phyloP scores from a whole-genome alignment of 2,113 vertebrate genomes.

The Cyphomyrus discorhynchus region DNA sequence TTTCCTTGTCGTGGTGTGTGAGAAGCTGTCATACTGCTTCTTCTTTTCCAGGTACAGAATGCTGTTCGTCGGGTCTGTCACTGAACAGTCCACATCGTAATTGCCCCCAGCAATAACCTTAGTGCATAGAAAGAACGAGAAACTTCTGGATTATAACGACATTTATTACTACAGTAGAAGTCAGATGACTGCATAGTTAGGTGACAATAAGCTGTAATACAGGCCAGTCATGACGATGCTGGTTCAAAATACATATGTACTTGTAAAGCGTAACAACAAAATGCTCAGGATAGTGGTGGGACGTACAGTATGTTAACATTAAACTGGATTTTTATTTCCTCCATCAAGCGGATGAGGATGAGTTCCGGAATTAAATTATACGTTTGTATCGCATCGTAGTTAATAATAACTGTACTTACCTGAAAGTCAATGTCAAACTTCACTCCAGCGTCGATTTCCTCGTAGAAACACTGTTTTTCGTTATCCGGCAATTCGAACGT shows the following conservation, averaged over 20 bases:
- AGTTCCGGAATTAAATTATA: background rate
- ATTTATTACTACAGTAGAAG: background rate
- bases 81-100: conserved; percentile 83
- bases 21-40: conserved; percentile 82
- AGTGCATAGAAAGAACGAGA: background rate
- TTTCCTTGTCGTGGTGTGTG: conserved; percentile 53
- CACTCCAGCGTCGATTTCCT: conserved; percentile 54
- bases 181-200: background rate
- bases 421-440: conserved; percentile 64
- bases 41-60: conserved; percentile 73
- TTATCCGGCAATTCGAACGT: conserved; percentile 66
- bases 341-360: background rate
- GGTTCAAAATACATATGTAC: background rate
- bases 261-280: background rate
- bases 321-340: background rate
- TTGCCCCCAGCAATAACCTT: conserved; percentile 85
- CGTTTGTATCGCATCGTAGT: background rate
- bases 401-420: conserved; percentile 41
- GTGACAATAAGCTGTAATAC: background rate
- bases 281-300: background rate
- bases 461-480: conserved; percentile 66
- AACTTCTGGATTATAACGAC: background rate
- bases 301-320: background rate
- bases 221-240: background rate
- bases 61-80: conserved; percentile 68